A percentile compares a stretch with the other conserved stretches of the same genome.
Conservation (phyloP, 2,888 invertebrate species). For the Nomada hirtipes region DNA sequence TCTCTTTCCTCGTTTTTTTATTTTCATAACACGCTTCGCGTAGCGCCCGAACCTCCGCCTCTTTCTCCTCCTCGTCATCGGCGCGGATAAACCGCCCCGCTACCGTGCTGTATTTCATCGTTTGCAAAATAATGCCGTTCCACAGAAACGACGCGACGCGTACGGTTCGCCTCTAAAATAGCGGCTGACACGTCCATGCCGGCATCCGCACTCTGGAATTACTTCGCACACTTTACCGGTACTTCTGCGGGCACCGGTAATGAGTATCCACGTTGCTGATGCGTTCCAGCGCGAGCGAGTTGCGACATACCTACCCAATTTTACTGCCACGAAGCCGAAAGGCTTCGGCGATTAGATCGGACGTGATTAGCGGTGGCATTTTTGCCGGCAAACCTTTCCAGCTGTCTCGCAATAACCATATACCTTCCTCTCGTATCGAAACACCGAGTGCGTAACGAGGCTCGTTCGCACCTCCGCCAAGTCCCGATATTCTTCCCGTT, state of each 20-base stretch:
- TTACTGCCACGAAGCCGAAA: slow-evolving; percentile 44
- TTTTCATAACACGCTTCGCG: slow-evolving; percentile 42
- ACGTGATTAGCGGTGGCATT: slow-evolving; percentile 51
- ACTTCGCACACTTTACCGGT: slow-evolving; percentile 46
- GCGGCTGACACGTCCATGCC: slow-evolving; percentile 31
- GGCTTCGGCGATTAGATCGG: slow-evolving; percentile 41
- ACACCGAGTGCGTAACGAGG: slow-evolving; percentile 22
- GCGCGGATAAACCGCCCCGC: slow-evolving; percentile 1
- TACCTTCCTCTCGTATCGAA: neutral
- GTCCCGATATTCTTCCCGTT: slow-evolving; percentile 34
- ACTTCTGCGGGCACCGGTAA: slow-evolving; percentile 44
- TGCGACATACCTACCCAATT: slow-evolving; percentile 47
- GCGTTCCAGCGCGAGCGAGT: slow-evolving; percentile 8
- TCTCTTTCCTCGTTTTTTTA: slow-evolving; percentile 24
- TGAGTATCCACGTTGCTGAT: slow-evolving; percentile 35
- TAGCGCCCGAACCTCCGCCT: slow-evolving; percentile 5
- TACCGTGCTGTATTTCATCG: slow-evolving; percentile 26
- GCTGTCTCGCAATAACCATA: slow-evolving; percentile 36
- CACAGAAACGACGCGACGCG: slow-evolving; percentile 1
- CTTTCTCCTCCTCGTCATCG: slow-evolving; percentile 20
- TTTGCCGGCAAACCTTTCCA: slow-evolving; percentile 34
- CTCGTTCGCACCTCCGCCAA: slow-evolving; percentile 11
- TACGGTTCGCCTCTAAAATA: slow-evolving; percentile 45
- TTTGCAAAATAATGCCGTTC: slow-evolving; percentile 40
- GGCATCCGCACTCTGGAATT: slow-evolving; percentile 48